Conservation (phyloP, 2,888 invertebrate species). For the Drosophila aldrichi region DNA sequence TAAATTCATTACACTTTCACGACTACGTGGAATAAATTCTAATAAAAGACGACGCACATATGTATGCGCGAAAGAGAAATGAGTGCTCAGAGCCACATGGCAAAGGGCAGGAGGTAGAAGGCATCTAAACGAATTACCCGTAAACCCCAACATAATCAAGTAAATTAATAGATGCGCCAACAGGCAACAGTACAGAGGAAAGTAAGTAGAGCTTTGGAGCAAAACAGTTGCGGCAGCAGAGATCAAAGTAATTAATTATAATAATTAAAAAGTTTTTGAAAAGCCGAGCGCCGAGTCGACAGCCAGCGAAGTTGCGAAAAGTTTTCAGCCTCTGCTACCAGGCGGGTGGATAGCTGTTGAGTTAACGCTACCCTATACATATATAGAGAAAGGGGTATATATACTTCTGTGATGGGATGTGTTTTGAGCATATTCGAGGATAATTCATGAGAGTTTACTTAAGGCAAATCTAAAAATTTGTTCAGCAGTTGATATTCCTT, state of each 20-base stretch:
- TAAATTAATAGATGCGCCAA: constrained; percentile 73
- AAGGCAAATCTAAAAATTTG: too few relatives aligned
- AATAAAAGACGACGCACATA: constrained; percentile 47
- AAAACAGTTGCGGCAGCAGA: constrained; percentile 52
- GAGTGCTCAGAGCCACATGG: background rate
- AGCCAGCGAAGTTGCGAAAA: constrained; percentile 49
- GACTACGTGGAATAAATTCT: constrained; percentile 73
- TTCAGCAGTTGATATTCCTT: too few relatives aligned
- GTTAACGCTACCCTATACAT: constrained; percentile 11
- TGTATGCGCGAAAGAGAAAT: constrained; percentile 3
- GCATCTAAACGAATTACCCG: constrained; percentile 63
- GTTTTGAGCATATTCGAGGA: too few relatives aligned
- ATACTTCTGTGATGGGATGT: too few relatives aligned
- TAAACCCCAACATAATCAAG: constrained; percentile 77
- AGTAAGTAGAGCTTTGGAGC: constrained; percentile 21
- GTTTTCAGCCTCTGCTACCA: constrained; percentile 39
- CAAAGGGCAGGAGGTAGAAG: background rate
- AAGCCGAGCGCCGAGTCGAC: constrained; percentile 52
- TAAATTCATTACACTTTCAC: constrained; percentile 73
- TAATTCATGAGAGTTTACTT: too few relatives aligned
- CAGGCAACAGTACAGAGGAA: constrained; percentile 14
- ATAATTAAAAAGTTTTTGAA: constrained; percentile 79
- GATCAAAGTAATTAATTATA: constrained; percentile 82
- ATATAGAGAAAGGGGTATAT: constrained; percentile 2
- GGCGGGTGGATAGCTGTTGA: constrained; percentile 8